Evolutionary conservation across 1,140 invertebrate genomes (phyloP).

Genomic region (Ridgeia piscesae): DNA sequence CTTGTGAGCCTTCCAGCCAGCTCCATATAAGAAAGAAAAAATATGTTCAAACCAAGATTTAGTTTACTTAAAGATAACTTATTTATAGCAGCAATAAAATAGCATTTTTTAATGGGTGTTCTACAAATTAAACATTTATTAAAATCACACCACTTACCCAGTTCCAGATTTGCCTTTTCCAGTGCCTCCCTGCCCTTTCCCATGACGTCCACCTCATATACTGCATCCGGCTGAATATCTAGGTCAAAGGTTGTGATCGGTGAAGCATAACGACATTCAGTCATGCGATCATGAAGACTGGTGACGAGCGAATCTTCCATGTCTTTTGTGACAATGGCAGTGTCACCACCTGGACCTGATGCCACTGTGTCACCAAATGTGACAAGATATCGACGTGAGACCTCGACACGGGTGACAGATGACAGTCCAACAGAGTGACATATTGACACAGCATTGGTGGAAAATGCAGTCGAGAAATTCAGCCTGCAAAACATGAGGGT

Average conservation of each 20-base stretch:
- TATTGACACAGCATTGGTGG: slow-evolving; percentile 84
- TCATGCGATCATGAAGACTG: slow-evolving; percentile 79
- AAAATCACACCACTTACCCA: slow-evolving; percentile 64
- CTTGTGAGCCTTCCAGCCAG: not conserved
- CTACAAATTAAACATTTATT: not conserved
- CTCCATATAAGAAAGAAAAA: not conserved
- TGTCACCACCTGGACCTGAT: not conserved
- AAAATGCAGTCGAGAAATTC: slow-evolving; percentile 15
- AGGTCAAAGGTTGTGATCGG: slow-evolving; percentile 69
- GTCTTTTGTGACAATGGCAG: slow-evolving; percentile 7
- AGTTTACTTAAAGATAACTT: not conserved
- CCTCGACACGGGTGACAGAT: slow-evolving; percentile 77
- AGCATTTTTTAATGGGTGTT: not conserved
- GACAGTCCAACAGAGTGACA: slow-evolving; percentile 78
- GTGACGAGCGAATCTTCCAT: slow-evolving; percentile 60
- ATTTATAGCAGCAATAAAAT: not conserved
- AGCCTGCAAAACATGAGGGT: not conserved
- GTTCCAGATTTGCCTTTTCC: slow-evolving; percentile 77
- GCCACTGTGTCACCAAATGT: not conserved
- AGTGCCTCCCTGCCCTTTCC: slow-evolving; percentile 75
- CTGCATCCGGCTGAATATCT: slow-evolving; percentile 67
- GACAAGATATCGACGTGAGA: slow-evolving; percentile 71
- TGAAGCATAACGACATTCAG: slow-evolving; percentile 75
- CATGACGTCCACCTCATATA: slow-evolving; percentile 82
- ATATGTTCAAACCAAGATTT: not conserved